A percentile compares a stretch with the other conserved stretches of the same genome.
phyloP scores from a whole-genome alignment of 2,797 vertebrate genomes.

The Darevskia nairensis region DNA sequence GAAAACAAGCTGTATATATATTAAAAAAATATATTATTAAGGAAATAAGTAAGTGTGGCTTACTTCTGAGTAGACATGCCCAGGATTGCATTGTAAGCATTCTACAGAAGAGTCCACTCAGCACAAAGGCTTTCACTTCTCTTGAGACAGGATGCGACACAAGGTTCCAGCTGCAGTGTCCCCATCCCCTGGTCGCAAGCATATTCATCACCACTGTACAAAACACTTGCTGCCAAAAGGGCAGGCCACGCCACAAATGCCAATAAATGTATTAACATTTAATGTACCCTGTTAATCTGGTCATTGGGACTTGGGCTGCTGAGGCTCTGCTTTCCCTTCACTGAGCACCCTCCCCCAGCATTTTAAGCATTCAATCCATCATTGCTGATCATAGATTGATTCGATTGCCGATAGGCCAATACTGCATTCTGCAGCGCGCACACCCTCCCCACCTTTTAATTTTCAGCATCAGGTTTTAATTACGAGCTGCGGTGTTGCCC shows the following conservation, averaged over 20 bases:
- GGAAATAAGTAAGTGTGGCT: too few species aligned
- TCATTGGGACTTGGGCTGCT: constrained; percentile 43
- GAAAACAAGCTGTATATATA: too few species aligned
- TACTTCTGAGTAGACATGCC: accelerated
- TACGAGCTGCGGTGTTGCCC: constrained; percentile 65
- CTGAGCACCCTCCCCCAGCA: constrained; percentile 14
- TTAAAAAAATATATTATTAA: too few species aligned
- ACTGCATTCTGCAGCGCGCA: neutral
- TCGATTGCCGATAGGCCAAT: constrained; percentile 48
- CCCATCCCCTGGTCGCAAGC: constrained; percentile 12
- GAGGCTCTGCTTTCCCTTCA: constrained; percentile 32
- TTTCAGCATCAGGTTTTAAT: constrained; percentile 77
- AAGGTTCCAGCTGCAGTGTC: constrained; percentile 20
- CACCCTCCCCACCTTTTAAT: constrained; percentile 60
- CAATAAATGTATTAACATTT: constrained; percentile 60
- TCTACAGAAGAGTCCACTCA: neutral
- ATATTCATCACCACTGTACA: constrained; percentile 64
- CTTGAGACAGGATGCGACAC: neutral
- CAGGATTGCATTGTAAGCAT: neutral
- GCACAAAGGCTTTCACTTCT: accelerated
- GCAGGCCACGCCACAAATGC: constrained; percentile 66
- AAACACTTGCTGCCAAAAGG: constrained; percentile 65
- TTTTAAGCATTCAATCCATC: constrained; percentile 52
- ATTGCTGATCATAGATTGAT: constrained; percentile 60
- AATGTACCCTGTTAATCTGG: constrained; percentile 50